A percentile compares a stretch with the other conserved stretches of the same genome.
Conservation (phyloP, 2,888 invertebrate species). For the Agrochola macilenta region DNA sequence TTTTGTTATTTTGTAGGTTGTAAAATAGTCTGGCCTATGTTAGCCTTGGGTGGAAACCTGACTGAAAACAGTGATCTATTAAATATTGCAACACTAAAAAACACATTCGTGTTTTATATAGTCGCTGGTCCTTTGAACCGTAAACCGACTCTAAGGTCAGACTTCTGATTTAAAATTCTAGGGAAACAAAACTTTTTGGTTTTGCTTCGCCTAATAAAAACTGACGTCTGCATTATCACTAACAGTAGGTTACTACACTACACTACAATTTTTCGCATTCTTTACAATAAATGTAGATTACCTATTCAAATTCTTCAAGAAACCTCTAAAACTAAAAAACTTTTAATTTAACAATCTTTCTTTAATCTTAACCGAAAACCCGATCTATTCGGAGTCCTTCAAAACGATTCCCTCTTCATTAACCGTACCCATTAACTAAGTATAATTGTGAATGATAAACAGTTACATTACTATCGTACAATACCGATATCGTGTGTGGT, state of each 20-base stretch:
- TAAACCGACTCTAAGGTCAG: not conserved
- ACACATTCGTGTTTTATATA: not conserved
- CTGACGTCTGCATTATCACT: not conserved
- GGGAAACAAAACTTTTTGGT: not conserved
- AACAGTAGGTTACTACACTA: not conserved
- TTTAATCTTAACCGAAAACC: conserved; percentile 9
- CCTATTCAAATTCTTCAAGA: not conserved
- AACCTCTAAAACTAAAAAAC: conserved; percentile 4
- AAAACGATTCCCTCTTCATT: conserved; percentile 43
- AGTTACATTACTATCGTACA: conserved; percentile 54
- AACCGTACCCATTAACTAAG: conserved; percentile 42
- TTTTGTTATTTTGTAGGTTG: conserved; percentile 21
- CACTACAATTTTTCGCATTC: not conserved
- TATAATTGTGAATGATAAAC: conserved; percentile 65
- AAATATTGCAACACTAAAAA: conserved; percentile 26
- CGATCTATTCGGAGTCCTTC: not conserved
- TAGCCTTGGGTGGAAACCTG: not conserved
- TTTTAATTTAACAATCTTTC: conserved; percentile 23
- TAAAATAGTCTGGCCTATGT: conserved; percentile 18
- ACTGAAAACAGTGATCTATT: conserved; percentile 21
- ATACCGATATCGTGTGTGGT: conserved; percentile 82
- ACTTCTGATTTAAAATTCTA: not conserved
- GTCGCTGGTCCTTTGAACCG: not conserved
- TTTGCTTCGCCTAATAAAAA: not conserved
- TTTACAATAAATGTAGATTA: not conserved